Evolutionary conservation across 1,140 invertebrate genomes (phyloP).

Genomic region (Drosophila burlai): DNA sequence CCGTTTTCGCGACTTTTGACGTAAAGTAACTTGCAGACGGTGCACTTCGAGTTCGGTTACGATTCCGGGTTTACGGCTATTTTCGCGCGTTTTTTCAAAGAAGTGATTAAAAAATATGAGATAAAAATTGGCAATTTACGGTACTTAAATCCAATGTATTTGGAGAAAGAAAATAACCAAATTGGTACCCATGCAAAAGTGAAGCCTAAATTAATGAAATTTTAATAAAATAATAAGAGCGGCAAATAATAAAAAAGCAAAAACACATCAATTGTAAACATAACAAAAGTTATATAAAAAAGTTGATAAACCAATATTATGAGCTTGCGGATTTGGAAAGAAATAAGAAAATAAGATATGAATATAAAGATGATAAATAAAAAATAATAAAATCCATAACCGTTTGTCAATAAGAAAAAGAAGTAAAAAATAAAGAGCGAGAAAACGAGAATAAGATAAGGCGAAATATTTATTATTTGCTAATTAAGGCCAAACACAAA

Average conservation of each 20-base stretch:
- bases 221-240: background rate
- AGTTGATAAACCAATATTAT: background rate
- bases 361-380: background rate
- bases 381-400: background rate
- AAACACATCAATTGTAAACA: background rate
- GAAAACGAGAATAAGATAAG: conserved; percentile 9
- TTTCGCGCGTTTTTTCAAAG: conserved; percentile 16
- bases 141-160: background rate
- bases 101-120: background rate
- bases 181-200: background rate
- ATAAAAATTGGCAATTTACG: conserved; percentile 1
- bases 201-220: background rate
- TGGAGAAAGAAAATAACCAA: background rate
- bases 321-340: background rate
- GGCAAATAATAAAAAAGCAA: background rate
- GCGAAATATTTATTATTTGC: conserved; percentile 43
- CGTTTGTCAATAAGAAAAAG: conserved; percentile 1
- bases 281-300: background rate
- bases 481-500: conserved; percentile 31
- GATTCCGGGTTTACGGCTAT: conserved; percentile 21
- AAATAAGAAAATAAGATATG: conserved; percentile 11
- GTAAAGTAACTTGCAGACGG: conserved; percentile 36
- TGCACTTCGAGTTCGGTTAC: conserved; percentile 8
- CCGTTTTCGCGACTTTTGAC: conserved; percentile 56
- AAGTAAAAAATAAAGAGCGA: conserved; percentile 12